Base-by-base conservation (phyloP, 2,888 invertebrate species). In the Drosophila pegasa region DNA sequence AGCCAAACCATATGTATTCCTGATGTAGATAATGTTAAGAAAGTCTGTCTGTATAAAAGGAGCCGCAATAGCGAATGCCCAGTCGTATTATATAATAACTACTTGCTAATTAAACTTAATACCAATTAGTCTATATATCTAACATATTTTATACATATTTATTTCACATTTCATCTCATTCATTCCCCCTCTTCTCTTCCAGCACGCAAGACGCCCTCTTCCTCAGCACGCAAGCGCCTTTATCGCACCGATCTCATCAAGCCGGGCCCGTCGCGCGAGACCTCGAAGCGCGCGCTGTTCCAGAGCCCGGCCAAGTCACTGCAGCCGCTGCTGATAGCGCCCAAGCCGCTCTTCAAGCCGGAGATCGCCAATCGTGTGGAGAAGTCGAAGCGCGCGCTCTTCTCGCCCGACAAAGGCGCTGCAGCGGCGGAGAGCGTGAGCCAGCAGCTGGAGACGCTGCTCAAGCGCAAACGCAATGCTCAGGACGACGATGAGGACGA, bases 221-320 rank as follows among this genome's bases (percentile, higher is more conserved):
- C 91, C 2, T 92, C 92, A 8, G 90, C 91, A 31, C 89, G 90
- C 20, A 92, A 91, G 64, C 80, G 88, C 3, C 69, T 89, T 0
- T 89, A 73, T 54, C 89, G 87, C 33, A 80, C 74, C 55, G 88
- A 90, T 75, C 78, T 87, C 71, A 75, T 80, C 20, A 91, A 91
- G 55, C 79, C 90, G 2, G 89, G 91, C 62, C 92, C 71, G 40
- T 92, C 94, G 0, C 91, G 94, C 20, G 95, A 95, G 87, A 93
- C 94, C 0, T 93, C 95, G 0, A 96, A 96, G 79, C 93, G 96
- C 60, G 96, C 96, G 0, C 91, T 96, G 2, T 96, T 96, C 80
- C 94, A 95, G 80, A 96, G 96, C 88, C 96, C 96, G 2, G 94
- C 94, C 76, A 93, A 93, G 72, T 92, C 87, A 10, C 94, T 93